These are phyloP conservation scores for Pristionchus exspectatus DNA, from an alignment of 2,888 invertebrate species.

Conservation along the genomic window DNA sequence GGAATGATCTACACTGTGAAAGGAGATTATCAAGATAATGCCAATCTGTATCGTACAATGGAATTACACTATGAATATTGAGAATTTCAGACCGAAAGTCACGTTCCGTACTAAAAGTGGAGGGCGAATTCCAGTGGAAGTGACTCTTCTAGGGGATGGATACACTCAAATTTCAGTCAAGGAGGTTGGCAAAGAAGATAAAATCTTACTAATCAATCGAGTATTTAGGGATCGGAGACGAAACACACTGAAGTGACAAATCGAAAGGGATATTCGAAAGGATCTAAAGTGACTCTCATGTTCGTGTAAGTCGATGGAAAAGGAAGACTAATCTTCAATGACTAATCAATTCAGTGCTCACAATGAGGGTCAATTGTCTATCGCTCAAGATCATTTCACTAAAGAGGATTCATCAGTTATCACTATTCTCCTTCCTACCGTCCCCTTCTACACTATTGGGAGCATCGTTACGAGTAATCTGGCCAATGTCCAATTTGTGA, in stretches of 20 bases:
- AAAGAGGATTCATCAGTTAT: not conserved
- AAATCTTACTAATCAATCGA: not conserved
- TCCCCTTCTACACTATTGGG: not conserved
- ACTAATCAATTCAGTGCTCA: not conserved
- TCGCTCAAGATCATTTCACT: not conserved
- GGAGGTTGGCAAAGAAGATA: not conserved
- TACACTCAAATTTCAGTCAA: not conserved
- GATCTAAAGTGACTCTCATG: not conserved
- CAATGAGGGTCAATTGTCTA: not conserved
- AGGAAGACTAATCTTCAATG: not conserved
- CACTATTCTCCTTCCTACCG: not conserved
- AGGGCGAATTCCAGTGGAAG: slow-evolving; percentile 10
- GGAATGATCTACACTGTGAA: not conserved
- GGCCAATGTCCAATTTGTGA: not conserved
- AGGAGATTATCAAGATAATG: not conserved
- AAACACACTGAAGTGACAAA: not conserved
- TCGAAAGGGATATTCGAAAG: not conserved
- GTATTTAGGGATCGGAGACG: not conserved
- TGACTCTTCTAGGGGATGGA: slow-evolving; percentile 15
- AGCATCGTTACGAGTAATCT: not conserved
- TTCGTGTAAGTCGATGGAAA: slow-evolving; percentile 1
- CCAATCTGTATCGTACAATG: not conserved
- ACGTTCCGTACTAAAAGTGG: not conserved
- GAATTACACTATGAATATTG: not conserved
- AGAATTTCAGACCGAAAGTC: not conserved